A percentile compares a stretch with the other conserved stretches of the same genome.
Evolutionary conservation across 37 sponge, comb jelly and placozoan species (phyloP).

Genomic region (Trichoplax adhaerens): DNA sequence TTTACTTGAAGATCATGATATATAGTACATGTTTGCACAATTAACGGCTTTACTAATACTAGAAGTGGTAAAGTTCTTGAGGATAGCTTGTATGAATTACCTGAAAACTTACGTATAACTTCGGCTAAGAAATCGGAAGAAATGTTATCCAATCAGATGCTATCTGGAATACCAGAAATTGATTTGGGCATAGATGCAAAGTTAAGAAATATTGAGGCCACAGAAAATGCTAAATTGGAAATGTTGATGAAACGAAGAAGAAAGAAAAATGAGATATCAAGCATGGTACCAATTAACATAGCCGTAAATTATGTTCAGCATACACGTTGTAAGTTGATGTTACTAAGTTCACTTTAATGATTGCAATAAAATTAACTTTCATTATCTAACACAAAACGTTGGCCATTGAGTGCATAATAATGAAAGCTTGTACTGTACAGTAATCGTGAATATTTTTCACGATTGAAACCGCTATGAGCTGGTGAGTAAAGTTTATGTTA

Average conservation of each 20-base stretch:
- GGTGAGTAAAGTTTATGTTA: neutral
- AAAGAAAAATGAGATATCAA: slow-evolving; percentile 25
- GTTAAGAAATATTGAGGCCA: slow-evolving; percentile 71
- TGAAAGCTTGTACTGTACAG: too few relatives aligned
- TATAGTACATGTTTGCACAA: neutral
- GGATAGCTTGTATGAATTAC: neutral
- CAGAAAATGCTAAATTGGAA: slow-evolving; percentile 46
- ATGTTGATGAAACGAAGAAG: slow-evolving; percentile 20
- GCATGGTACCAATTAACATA: slow-evolving; percentile 47
- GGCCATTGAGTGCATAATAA: too few relatives aligned
- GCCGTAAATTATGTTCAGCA: slow-evolving; percentile 65
- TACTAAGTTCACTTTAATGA: too few relatives aligned
- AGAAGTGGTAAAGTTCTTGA: neutral
- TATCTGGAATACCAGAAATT: slow-evolving; percentile 83
- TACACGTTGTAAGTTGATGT: slow-evolving; percentile 34
- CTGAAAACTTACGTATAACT: neutral
- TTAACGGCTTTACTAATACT: neutral
- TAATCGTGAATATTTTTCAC: too few relatives aligned
- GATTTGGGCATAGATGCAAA: slow-evolving; percentile 71
- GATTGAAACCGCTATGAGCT: too few relatives aligned
- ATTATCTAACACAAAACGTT: too few relatives aligned
- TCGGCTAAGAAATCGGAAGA: slow-evolving; percentile 35
- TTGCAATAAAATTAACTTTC: too few relatives aligned
- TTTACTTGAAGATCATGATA: neutral
- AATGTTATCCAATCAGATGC: slow-evolving; percentile 86